A percentile compares a stretch with the other conserved stretches of the same genome.
These are phyloP conservation scores for Alligator mississippiensis DNA, from an alignment of 2,113 vertebrate genomes.

Conservation along the genomic window DNA sequence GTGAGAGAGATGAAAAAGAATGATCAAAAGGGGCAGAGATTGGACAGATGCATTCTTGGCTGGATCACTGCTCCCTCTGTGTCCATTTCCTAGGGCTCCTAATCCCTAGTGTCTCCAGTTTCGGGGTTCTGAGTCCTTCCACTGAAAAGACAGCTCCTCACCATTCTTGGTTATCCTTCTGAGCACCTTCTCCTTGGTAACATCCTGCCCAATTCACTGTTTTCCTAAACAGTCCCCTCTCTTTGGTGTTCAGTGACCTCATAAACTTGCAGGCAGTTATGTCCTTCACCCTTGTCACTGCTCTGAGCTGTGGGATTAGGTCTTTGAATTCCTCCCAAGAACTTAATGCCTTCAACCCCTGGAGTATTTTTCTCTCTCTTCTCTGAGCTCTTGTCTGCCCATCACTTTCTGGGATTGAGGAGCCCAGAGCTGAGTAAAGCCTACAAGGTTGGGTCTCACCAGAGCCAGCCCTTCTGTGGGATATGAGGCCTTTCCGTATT, in stretches of 20 bases:
- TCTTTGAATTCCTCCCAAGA: neutral
- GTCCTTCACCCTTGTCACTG: neutral
- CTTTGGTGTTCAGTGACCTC: neutral
- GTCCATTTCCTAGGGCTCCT: neutral
- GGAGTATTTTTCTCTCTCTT: rapidly evolving
- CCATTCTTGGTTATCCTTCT: neutral
- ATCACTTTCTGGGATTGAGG: neutral
- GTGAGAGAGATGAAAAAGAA: constrained; percentile 71
- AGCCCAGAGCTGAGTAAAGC: neutral
- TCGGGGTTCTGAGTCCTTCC: neutral
- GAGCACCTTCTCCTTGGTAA: neutral
- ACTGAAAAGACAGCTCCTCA: neutral
- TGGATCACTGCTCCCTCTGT: neutral
- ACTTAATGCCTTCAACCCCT: neutral
- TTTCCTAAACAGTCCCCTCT: neutral
- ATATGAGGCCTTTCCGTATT: neutral
- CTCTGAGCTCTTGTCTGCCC: neutral
- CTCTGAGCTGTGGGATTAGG: neutral
- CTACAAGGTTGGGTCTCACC: neutral
- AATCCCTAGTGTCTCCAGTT: neutral
- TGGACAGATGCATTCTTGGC: neutral
- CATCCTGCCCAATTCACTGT: neutral
- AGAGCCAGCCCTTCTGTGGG: neutral
- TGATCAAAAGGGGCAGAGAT: neutral
- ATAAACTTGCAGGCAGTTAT: rapidly evolving